Evolutionary conservation across 1,140 invertebrate species (phyloP).

Genomic region (Aphidius gifuensis): DNA sequence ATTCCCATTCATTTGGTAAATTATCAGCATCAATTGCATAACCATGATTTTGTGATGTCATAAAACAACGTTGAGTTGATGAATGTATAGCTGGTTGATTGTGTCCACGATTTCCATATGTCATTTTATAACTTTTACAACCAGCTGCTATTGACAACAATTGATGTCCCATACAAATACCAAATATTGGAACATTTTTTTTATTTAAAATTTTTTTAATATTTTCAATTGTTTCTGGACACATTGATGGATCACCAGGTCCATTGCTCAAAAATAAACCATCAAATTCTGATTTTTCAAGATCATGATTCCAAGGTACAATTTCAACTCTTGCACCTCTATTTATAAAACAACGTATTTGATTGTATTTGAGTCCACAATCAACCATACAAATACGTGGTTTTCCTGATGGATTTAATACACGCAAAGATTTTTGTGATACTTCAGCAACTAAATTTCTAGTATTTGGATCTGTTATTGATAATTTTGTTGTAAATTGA

Average conservation of each 20-base stretch:
- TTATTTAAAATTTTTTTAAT: slow-evolving; percentile 62
- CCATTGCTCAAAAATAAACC: slow-evolving; percentile 97
- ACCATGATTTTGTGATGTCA: slow-evolving; percentile 99
- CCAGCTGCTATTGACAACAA: slow-evolving; percentile 75
- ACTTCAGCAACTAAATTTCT: slow-evolving; percentile 91
- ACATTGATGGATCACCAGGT: slow-evolving; percentile 89
- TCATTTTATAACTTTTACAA: slow-evolving; percentile 55
- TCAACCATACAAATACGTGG: slow-evolving; percentile 86
- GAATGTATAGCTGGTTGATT: slow-evolving; percentile 93
- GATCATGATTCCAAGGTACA: slow-evolving; percentile 85
- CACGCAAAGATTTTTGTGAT: slow-evolving; percentile 50
- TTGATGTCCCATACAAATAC: slow-evolving; percentile 98
- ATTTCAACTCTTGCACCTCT: slow-evolving; percentile 83
- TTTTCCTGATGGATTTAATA: slow-evolving; percentile 65
- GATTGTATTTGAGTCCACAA: slow-evolving; percentile 96
- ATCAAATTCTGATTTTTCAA: slow-evolving; percentile 75
- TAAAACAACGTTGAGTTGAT: slow-evolving; percentile 84
- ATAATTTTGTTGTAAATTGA: slow-evolving; percentile 47
- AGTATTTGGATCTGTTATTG: slow-evolving; percentile 74
- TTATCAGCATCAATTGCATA: slow-evolving; percentile 79
- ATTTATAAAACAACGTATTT: slow-evolving; percentile 84
- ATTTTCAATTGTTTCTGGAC: slow-evolving; percentile 74
- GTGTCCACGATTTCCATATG: slow-evolving; percentile 97
- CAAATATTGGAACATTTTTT: slow-evolving; percentile 78
- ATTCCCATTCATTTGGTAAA: slow-evolving; percentile 76